Evolutionary conservation across 1,140 invertebrate genomes (phyloP).

Genomic region (Formica exsecta): DNA sequence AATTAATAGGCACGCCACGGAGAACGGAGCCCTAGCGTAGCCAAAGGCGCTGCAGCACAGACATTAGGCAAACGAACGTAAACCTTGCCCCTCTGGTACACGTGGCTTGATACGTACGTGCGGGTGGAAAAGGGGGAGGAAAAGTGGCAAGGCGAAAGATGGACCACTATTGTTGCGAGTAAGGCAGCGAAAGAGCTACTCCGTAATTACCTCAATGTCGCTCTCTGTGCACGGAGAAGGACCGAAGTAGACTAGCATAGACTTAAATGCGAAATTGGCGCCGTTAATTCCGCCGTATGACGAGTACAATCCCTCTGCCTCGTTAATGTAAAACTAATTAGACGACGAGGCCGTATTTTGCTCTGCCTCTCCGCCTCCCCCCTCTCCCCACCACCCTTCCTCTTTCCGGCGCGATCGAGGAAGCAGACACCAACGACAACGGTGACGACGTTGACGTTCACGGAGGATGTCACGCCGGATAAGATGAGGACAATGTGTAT

Average conservation of each 20-base stretch:
- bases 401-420: conserved; percentile 8
- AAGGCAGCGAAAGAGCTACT: conserved; percentile 23
- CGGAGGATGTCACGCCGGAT: conserved; percentile 8
- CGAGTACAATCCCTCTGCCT: conserved; percentile 47
- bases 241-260: conserved; percentile 18
- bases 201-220: conserved; percentile 69
- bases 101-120: conserved; percentile 43
- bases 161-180: conserved; percentile 49
- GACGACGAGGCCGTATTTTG: conserved; percentile 57
- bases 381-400: background rate
- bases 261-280: conserved; percentile 74
- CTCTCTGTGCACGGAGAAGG: conserved; percentile 35
- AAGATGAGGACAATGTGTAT: conserved; percentile 4
- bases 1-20: conserved; percentile 75
- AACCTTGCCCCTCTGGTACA: conserved; percentile 55
- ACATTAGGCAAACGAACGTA: conserved; percentile 76
- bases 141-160: background rate
- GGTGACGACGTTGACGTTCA: background rate
- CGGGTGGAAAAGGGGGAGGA: background rate
- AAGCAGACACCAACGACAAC: background rate
- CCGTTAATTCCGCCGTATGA: conserved; percentile 67
- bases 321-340: conserved; percentile 76
- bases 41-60: conserved; percentile 72
- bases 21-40: conserved; percentile 68
- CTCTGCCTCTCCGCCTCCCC: too few species aligned